These are phyloP conservation scores for Coenonympha glycerion DNA, from an alignment of 2,888 invertebrate genomes.

Conservation along the genomic window DNA sequence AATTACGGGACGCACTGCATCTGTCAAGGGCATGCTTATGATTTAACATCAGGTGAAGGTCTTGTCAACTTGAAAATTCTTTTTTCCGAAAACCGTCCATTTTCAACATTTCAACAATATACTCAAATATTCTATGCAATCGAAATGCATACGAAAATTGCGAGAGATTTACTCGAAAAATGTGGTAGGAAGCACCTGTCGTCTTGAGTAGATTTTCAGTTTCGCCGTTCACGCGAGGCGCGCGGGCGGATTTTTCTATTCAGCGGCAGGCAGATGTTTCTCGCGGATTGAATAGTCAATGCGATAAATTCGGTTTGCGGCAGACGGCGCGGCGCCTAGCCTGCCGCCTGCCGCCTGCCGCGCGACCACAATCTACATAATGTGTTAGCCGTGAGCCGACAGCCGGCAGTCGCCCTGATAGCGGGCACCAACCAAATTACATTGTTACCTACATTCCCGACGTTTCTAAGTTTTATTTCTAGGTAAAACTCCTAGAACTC, in stretches of 20 bases:
- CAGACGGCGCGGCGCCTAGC: slow-evolving; percentile 46
- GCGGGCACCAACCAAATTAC: slow-evolving; percentile 30
- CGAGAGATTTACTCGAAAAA: neutral
- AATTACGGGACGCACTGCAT: too few species aligned
- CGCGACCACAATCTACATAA: slow-evolving; percentile 61
- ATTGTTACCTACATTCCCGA: slow-evolving; percentile 30
- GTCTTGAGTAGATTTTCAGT: slow-evolving; percentile 31
- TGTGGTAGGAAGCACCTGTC: neutral
- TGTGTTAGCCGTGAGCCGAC: slow-evolving; percentile 40
- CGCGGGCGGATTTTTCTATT: slow-evolving; percentile 45
- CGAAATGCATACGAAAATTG: neutral
- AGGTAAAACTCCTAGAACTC: too few species aligned
- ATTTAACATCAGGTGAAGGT: too few species aligned
- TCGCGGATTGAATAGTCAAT: slow-evolving; percentile 68
- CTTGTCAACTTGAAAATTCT: too few species aligned
- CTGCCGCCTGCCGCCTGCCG: slow-evolving; percentile 40
- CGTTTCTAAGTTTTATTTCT: slow-evolving; percentile 5
- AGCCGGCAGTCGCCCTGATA: slow-evolving; percentile 25
- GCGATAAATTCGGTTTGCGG: slow-evolving; percentile 70
- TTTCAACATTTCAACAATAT: too few species aligned
- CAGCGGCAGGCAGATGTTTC: slow-evolving; percentile 59
- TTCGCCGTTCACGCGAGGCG: slow-evolving; percentile 26
- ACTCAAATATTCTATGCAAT: too few species aligned
- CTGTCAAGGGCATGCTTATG: too few species aligned
- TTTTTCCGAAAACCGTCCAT: too few species aligned